These are phyloP conservation scores for Prenolepis imparis DNA, from an alignment of 2,888 invertebrate genomes.

Conservation along the genomic window DNA sequence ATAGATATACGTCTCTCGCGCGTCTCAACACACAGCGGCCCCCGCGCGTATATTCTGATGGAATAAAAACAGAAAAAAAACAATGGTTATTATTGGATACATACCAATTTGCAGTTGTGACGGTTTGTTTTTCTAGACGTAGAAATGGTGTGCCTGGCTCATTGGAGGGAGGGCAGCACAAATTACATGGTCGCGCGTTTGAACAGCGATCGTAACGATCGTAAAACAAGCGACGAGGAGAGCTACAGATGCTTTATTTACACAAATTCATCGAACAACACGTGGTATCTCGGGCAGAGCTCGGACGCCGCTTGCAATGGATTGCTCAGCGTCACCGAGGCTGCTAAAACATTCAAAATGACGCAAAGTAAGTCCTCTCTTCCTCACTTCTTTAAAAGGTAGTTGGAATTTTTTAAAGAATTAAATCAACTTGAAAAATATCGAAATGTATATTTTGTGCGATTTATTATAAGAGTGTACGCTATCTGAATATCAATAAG, in stretches of 20 bases:
- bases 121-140: constrained; percentile 88
- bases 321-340: constrained; percentile 91
- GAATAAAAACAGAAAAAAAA: background rate
- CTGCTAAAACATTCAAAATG: constrained; percentile 91
- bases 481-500: background rate
- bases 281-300: constrained; percentile 91
- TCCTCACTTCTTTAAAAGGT: background rate
- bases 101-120: constrained; percentile 45
- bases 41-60: background rate
- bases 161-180: constrained; percentile 94
- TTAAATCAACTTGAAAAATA: no score
- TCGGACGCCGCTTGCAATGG: constrained; percentile 94
- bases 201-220: constrained; percentile 92
- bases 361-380: constrained; percentile 80
- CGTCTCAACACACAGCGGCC: background rate
- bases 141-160: constrained; percentile 93
- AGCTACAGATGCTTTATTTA: constrained; percentile 94
- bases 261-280: constrained; percentile 89
- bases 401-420: background rate
- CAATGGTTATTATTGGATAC: constrained; percentile 48
- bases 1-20: background rate
- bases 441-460: background rate
- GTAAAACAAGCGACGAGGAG: constrained; percentile 91
- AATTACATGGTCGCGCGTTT: constrained; percentile 93
- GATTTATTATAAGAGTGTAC: background rate